A percentile compares a stretch with the other conserved stretches of the same genome.
These are phyloP conservation scores for Eubasilissa regina DNA, from an alignment of 1,140 invertebrate genomes.

Conservation along the genomic window DNA sequence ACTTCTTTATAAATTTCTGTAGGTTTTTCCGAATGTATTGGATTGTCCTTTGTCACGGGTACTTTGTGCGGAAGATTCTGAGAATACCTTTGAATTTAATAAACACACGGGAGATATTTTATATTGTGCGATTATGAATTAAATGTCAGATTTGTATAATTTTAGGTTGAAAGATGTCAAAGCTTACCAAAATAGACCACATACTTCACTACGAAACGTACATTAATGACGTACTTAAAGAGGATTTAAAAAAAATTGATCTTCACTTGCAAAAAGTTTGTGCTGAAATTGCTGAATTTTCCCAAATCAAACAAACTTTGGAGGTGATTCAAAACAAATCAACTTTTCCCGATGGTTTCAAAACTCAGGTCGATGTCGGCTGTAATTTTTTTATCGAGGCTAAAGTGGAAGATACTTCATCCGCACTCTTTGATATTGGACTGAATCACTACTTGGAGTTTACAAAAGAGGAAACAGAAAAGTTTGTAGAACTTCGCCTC, in stretches of 20 bases:
- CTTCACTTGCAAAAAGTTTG: slow-evolving; percentile 76
- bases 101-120: too few species aligned
- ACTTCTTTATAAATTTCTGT: too few species aligned
- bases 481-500: slow-evolving; percentile 80
- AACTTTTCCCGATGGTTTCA: slow-evolving; percentile 75
- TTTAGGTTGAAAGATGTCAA: slow-evolving; percentile 44
- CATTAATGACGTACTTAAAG: slow-evolving; percentile 79
- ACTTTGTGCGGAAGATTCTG: too few species aligned
- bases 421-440: slow-evolving; percentile 83
- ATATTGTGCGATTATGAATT: too few species aligned
- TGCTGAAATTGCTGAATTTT: slow-evolving; percentile 81
- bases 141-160: not conserved
- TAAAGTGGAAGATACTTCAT: slow-evolving; percentile 78
- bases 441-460: slow-evolving; percentile 85
- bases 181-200: slow-evolving; percentile 5
- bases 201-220: slow-evolving; percentile 68
- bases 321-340: slow-evolving; percentile 74
- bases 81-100: too few species aligned
- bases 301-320: slow-evolving; percentile 79
- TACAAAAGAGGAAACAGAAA: slow-evolving; percentile 78
- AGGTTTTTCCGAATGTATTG: not conserved
- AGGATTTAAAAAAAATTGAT: slow-evolving; percentile 76
- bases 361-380: slow-evolving; percentile 86
- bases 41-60: not conserved
- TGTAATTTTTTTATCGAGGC: slow-evolving; percentile 85